Evolutionary conservation across 2,797 vertebrate genomes (phyloP).

Genomic region (Alexandromys oeconomus): DNA sequence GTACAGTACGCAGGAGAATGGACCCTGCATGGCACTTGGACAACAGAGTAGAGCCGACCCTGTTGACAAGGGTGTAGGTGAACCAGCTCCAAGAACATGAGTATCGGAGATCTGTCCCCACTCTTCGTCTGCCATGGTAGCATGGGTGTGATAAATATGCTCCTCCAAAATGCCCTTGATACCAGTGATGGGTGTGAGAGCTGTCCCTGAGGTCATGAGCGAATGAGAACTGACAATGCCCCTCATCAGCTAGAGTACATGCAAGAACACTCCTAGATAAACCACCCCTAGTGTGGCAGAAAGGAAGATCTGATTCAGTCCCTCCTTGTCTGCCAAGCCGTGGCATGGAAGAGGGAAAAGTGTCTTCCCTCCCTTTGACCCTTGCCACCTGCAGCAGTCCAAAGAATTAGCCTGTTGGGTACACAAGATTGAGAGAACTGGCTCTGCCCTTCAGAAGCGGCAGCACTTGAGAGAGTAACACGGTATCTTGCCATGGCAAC

Average conservation of each 20-base stretch:
- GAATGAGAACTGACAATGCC: neutral
- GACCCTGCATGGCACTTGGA: neutral
- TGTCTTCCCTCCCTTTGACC: neutral
- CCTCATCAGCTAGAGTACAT: neutral
- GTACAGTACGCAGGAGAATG: neutral
- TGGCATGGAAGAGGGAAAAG: neutral
- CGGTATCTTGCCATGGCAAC: neutral
- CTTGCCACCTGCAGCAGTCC: neutral
- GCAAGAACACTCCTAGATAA: neutral
- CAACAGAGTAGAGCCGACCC: neutral
- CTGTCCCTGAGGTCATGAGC: neutral
- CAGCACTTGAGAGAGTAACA: neutral
- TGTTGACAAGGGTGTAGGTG: neutral
- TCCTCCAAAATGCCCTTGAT: neutral
- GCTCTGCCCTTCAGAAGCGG: neutral
- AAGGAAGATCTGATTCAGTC: neutral
- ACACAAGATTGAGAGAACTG: neutral
- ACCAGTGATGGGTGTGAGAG: neutral
- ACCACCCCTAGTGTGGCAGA: neutral
- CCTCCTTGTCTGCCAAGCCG: fast-evolving
- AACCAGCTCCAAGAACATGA: neutral
- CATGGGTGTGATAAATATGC: neutral
- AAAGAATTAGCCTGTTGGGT: neutral
- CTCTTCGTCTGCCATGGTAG: neutral
- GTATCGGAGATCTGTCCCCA: neutral